phyloP scores from a whole-genome alignment of 2,888 invertebrate species.

The Bellardia pandia region DNA sequence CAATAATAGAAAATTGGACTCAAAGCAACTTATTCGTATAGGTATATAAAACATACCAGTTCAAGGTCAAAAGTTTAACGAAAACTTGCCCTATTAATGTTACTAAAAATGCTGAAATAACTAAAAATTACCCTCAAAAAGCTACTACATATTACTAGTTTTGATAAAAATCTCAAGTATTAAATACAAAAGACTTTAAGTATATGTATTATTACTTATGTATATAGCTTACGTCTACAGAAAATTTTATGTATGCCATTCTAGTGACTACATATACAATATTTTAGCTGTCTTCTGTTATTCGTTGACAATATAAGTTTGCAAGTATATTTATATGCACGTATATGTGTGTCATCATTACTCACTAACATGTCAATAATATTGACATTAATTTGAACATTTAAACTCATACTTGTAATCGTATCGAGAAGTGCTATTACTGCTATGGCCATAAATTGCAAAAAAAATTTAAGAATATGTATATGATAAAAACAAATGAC shows the following conservation, averaged over 20 bases:
- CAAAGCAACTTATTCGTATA: too few relatives aligned
- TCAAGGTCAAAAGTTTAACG: too few relatives aligned
- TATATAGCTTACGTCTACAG: constrained; percentile 43
- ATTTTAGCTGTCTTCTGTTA: constrained; percentile 25
- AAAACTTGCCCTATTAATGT: too few relatives aligned
- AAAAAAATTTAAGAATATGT: neutral
- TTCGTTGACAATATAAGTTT: constrained; percentile 29
- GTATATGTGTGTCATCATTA: constrained; percentile 63
- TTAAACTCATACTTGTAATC: constrained; percentile 42
- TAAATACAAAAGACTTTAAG: neutral
- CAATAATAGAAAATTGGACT: too few relatives aligned
- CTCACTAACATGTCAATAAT: constrained; percentile 70
- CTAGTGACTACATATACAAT: constrained; percentile 20
- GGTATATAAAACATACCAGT: too few relatives aligned
- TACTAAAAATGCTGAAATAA: too few relatives aligned
- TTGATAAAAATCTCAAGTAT: constrained; percentile 35
- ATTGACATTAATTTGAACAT: constrained; percentile 71
- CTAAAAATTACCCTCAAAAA: too few relatives aligned
- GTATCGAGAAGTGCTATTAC: neutral
- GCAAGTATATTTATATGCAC: neutral
- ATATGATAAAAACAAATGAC: neutral
- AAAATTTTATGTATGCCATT: constrained; percentile 31
- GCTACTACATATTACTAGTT: neutral
- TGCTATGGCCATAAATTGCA: neutral
- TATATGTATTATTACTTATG: neutral